Conservation (phyloP, 2,888 invertebrate genomes). For the Caenorhabditis sulstoni region DNA sequence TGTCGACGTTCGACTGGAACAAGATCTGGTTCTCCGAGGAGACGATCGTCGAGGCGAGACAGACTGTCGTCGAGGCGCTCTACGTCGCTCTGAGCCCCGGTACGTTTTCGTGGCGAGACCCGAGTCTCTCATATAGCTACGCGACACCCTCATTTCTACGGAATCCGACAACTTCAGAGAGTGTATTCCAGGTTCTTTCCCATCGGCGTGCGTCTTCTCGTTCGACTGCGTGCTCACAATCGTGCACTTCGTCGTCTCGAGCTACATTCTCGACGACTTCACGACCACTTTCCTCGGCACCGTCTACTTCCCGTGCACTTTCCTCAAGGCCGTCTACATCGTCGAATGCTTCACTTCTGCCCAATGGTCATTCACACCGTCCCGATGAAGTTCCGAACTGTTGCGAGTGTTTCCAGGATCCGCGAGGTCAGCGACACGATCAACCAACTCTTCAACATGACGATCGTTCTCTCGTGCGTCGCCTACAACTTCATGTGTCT, state of each 20-base stretch:
- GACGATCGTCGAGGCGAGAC: slow-evolving; percentile 23
- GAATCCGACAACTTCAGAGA: too few relatives aligned
- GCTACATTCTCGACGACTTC: slow-evolving; percentile 46
- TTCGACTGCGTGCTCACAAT: slow-evolving; percentile 45
- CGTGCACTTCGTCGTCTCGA: slow-evolving; percentile 46
- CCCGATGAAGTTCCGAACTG: too few relatives aligned
- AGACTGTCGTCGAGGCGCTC: slow-evolving; percentile 30
- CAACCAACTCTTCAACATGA: slow-evolving; percentile 55
- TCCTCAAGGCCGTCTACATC: slow-evolving; percentile 43
- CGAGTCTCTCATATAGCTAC: too few relatives aligned
- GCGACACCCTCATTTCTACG: too few relatives aligned
- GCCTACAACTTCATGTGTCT: slow-evolving; percentile 57
- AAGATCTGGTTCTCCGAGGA: slow-evolving; percentile 38
- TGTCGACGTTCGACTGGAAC: slow-evolving; percentile 35
- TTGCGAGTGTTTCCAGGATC: too few relatives aligned
- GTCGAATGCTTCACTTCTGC: slow-evolving; percentile 25
- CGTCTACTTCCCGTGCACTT: slow-evolving; percentile 50
- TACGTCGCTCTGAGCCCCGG: slow-evolving; percentile 53
- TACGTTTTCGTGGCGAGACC: too few relatives aligned
- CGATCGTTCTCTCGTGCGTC: slow-evolving; percentile 44
- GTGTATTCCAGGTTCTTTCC: slow-evolving; percentile 32
- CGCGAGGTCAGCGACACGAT: slow-evolving; percentile 28
- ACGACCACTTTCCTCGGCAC: slow-evolving; percentile 55
- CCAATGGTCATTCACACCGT: slow-evolving; percentile 6
- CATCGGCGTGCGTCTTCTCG: slow-evolving; percentile 38